Evolutionary conservation across 2,888 invertebrate species (phyloP), one percentile per base, ranked within the genome.

Genomic region (Hirtodrosophila alboralis): DNA sequence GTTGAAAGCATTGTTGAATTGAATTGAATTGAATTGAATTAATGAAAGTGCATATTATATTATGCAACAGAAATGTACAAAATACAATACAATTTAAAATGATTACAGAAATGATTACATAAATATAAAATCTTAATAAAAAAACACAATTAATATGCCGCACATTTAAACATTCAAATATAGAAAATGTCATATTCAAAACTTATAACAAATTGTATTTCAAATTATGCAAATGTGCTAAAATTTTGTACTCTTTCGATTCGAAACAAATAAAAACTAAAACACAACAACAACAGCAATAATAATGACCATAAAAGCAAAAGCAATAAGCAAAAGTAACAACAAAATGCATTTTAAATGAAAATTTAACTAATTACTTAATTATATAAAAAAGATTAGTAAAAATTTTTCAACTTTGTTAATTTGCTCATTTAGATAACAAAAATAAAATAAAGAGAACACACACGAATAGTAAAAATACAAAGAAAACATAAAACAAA

Each of bases 1-100:
- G 71, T 71, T 71, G 37, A 28, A 26, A 34, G 31, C 7, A 74
- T 72, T 72, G 72, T 66, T 71, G 28, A 66, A 71, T 61, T 62
- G 44, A 60, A 48, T 41, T 41, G 16, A 44, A n/a, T 66, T 71
- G 28, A 66, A 71, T 61, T 62, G 44, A 60, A 48, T 41, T 41
- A 21, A 44, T 18, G 13, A 28, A 58, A 23, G 6, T 23, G 23
- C 23, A 23, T 23, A 7, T 7, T 21, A 21, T 5, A 5, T 21
- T 28, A 37, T 23, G 47, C 38, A 16, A 61, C 14, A 44, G 27
- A 40, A 48, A 41, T 57, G 57, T 71, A 71, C 65, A 65, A 71
- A 64, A 71, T 18, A 38, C 12, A 34, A 61, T 34, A 12, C 23
- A 44, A 38, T 41, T 43, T 18, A 57, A 34, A 13, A 26, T 23